Evolutionary conservation across 2,888 invertebrate species (phyloP), one percentile per base, ranked within the genome.

Genomic region (Trissolcus japonicus): DNA sequence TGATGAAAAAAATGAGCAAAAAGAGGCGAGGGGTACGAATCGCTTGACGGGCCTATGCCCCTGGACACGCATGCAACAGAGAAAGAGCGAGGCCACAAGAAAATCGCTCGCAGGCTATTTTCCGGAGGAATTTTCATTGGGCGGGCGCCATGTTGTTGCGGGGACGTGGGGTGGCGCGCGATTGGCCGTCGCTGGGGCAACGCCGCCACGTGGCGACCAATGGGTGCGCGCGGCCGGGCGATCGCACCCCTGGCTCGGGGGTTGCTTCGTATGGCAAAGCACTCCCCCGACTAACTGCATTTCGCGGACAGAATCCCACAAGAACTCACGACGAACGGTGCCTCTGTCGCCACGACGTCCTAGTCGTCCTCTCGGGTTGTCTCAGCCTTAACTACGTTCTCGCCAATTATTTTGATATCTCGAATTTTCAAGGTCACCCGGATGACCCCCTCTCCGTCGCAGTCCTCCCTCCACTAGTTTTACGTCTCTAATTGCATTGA

Each of bases 131-230:
- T 87, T 88, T 87, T 85, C 86, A 88, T 88, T 88, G 88, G 88
- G 78, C 78, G 80, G 83, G 71, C 86, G 86, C 88, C 88, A 87
- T 88, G 81, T 85, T 88, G 85, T 65, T 69, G 69, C 74, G 80
- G 71, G 76, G 46, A 21, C 48, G 21, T 57, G 56, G 53, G 63
- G 51, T 56, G 89, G 88, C 56, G 71, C 77, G 73, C 79, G 81
- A 90, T 91, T 91, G 91, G 91, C 74, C 79, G 86, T 86, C 57
- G 82, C 82, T 89, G 85, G 79, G 89, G 90, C 82, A 85, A 88
- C 87, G 87, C 85, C 85, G 84, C 86, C 83, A 80, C 78, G 78
- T 78, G 60, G 66, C 81, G 73, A 78, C 90, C 90, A 91, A 90
- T 90, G 51, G 13, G 35, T 40, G 19, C 9, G 35, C 79, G 73